Conservation (phyloP, 2,113 vertebrate genomes). For the Pongo pygmaeus region DNA sequence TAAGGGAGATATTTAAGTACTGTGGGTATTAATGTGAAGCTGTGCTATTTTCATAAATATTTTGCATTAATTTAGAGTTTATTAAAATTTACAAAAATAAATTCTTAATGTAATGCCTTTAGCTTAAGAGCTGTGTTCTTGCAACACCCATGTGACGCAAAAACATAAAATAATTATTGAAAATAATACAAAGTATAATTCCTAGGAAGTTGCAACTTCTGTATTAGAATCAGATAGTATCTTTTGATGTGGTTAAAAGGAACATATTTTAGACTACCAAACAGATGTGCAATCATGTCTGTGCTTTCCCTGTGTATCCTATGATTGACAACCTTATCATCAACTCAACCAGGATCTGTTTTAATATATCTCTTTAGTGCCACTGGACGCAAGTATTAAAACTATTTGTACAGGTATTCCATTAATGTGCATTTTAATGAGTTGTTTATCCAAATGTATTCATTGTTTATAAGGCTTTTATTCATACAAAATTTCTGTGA, state of each 20-base stretch:
- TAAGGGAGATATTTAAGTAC: neutral
- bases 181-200: neutral
- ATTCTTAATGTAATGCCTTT: neutral
- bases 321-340: neutral
- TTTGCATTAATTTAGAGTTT: neutral
- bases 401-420: neutral
- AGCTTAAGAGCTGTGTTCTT: neutral
- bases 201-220: neutral
- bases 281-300: neutral
- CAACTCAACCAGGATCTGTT: conserved; percentile 2
- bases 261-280: neutral
- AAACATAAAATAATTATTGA: neutral
- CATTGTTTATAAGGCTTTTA: neutral
- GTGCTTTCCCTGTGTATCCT: accelerated
- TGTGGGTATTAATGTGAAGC: neutral
- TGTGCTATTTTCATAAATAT: neutral
- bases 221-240: neutral
- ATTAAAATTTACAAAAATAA: neutral
- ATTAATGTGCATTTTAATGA: neutral
- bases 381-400: neutral
- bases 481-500: accelerated
- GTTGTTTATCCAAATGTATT: neutral
- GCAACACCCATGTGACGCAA: neutral
- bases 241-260: neutral
- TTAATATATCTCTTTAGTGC: neutral